Evolutionary conservation across 2,113 vertebrate species (phyloP).

Genomic region (Patagioenas fasciata): DNA sequence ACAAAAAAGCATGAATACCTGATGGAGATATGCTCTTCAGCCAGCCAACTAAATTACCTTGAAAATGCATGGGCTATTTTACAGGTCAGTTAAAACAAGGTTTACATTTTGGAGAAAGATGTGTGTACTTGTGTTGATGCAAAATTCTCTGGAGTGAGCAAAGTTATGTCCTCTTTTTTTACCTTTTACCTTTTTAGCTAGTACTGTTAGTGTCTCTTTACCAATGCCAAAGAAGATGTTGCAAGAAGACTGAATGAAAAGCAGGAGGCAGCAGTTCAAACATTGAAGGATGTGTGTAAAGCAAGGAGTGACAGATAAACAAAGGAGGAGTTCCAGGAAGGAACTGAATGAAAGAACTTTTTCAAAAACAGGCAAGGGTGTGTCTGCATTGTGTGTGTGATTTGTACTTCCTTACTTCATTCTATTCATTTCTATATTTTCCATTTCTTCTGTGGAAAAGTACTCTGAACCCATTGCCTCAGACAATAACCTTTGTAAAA

Average conservation of each 20-base stretch:
- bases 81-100: not conserved
- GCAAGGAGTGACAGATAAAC: not conserved
- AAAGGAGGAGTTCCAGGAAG: constrained; percentile 33
- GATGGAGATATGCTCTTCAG: rapidly evolving
- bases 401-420: constrained; percentile 3
- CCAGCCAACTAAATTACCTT: not conserved
- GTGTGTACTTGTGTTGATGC: not conserved
- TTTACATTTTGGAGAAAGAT: not conserved
- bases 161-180: not conserved
- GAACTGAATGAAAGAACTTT: constrained; percentile 16
- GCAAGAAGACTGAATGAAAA: not conserved
- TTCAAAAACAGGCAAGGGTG: not conserved
- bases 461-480: not conserved
- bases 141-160: not conserved
- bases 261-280: not conserved
- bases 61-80: not conserved
- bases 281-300: not conserved
- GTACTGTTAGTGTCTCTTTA: not conserved
- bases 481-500: not conserved
- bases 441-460: constrained; percentile 25
- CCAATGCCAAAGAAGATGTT: not conserved
- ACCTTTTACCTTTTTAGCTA: not conserved
- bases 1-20: not conserved
- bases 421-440: not conserved
- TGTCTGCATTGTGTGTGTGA: not conserved